A percentile compares a stretch with the other conserved stretches of the same genome.
phyloP scores from a whole-genome alignment of 2,888 invertebrate species.

The Rhagonycha fulva region DNA sequence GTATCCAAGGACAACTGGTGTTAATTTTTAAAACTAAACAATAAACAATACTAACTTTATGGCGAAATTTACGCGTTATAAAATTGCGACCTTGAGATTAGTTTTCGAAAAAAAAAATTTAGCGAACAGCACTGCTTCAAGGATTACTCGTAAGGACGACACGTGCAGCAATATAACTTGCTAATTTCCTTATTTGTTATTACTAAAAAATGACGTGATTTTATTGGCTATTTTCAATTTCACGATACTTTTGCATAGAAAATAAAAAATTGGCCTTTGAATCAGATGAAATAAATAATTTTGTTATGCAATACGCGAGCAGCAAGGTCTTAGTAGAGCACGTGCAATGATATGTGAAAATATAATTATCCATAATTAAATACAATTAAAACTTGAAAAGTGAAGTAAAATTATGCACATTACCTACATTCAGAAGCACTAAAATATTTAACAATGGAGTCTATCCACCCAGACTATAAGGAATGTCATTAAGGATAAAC shows the following conservation, averaged over 20 bases:
- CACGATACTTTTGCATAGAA: neutral
- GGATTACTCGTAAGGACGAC: neutral
- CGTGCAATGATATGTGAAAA: neutral
- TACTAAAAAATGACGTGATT: neutral
- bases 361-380: neutral
- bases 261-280: neutral
- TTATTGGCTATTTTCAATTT: neutral
- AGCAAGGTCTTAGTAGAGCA: neutral
- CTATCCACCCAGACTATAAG: neutral
- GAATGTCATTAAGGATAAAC: neutral
- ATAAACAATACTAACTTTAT: neutral
- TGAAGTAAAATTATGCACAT: neutral
- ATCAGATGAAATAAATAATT: slow-evolving; percentile 1
- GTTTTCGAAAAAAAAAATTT: neutral
- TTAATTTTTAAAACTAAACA: neutral
- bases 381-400: neutral
- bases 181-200: neutral
- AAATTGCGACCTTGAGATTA: neutral
- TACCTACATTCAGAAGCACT: neutral
- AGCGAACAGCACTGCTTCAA: neutral
- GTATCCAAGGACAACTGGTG: neutral
- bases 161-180: neutral
- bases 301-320: neutral
- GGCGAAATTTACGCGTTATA: neutral
- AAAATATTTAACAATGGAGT: neutral